Percentiles rank a stretch among this genome's conserved stretches.
phyloP scores from a whole-genome alignment of 1,140 invertebrate species.

The Heliconius melpomene region DNA sequence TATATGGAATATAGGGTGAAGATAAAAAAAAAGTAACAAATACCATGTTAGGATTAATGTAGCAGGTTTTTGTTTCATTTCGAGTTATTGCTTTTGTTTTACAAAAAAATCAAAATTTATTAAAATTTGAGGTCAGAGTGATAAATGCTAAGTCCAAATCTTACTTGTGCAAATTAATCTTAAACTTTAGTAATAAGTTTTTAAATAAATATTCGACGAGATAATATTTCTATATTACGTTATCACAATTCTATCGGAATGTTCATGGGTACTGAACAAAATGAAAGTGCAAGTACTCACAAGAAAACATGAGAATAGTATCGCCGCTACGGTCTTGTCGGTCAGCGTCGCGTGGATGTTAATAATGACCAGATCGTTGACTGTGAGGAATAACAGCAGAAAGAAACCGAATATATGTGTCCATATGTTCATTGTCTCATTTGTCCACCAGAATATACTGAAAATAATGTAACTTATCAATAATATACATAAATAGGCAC shows the following conservation, averaged over 20 bases:
- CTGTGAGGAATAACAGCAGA: slow-evolving; percentile 90
- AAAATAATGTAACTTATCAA: slow-evolving; percentile 45
- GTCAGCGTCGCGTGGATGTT: slow-evolving; percentile 88
- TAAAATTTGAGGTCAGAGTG: too few species aligned
- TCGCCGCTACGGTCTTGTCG: slow-evolving; percentile 92
- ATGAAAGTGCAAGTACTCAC: slow-evolving; percentile 79
- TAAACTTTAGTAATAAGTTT: too few species aligned
- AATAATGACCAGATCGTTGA: slow-evolving; percentile 91
- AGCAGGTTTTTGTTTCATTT: too few species aligned
- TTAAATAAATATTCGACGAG: too few species aligned
- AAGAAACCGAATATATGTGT: slow-evolving; percentile 96
- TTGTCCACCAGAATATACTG: slow-evolving; percentile 97
- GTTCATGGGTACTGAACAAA: slow-evolving; percentile 21
- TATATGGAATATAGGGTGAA: too few species aligned
- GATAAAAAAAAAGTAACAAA: too few species aligned
- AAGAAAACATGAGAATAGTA: slow-evolving; percentile 93
- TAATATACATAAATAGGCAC: not conserved
- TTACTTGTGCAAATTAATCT: too few species aligned
- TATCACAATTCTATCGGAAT: not conserved
- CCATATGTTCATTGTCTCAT: slow-evolving; percentile 99
- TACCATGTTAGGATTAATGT: too few species aligned
- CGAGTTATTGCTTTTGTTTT: too few species aligned
- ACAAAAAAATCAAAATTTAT: too few species aligned
- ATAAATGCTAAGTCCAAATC: too few species aligned
- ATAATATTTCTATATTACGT: too few species aligned